These are phyloP conservation scores for Mus minutoides DNA, from an alignment of 2,797 vertebrate species.

Conservation along the genomic window DNA sequence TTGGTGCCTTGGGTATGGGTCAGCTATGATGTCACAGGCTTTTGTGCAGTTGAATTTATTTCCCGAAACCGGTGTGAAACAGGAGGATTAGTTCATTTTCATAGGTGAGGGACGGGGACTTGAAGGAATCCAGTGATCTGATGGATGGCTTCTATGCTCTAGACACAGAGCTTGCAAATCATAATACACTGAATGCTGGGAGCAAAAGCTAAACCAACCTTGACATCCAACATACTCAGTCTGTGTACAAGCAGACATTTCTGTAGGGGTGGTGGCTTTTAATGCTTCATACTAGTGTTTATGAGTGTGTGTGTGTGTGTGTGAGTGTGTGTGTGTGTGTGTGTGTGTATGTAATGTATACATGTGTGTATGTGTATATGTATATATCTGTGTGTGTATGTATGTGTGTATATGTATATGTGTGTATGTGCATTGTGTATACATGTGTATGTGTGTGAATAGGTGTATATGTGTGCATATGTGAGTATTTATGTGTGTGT, in stretches of 20 bases:
- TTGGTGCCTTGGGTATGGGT: neutral
- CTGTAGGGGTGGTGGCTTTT: neutral
- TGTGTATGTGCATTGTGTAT: neutral
- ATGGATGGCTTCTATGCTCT: neutral
- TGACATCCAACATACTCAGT: neutral
- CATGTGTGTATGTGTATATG: no score
- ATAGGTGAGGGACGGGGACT: neutral
- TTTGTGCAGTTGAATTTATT: neutral
- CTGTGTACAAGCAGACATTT: neutral
- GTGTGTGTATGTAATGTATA: neutral
- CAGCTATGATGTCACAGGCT: neutral
- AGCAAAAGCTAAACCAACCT: neutral
- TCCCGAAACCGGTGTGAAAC: neutral
- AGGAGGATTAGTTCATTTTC: neutral
- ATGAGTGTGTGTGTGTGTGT: neutral
- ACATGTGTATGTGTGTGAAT: fast-evolving
- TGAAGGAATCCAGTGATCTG: neutral
- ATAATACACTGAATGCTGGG: neutral
- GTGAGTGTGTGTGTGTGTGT: neutral
- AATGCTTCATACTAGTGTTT: neutral
- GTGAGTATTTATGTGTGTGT: neutral
- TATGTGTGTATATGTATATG: neutral
- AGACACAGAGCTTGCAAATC: neutral
- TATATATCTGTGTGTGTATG: fast-evolving
- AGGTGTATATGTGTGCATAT: fast-evolving